Base-by-base conservation (phyloP, 2,797 vertebrate genomes). In the Microchirus variegatus region DNA sequence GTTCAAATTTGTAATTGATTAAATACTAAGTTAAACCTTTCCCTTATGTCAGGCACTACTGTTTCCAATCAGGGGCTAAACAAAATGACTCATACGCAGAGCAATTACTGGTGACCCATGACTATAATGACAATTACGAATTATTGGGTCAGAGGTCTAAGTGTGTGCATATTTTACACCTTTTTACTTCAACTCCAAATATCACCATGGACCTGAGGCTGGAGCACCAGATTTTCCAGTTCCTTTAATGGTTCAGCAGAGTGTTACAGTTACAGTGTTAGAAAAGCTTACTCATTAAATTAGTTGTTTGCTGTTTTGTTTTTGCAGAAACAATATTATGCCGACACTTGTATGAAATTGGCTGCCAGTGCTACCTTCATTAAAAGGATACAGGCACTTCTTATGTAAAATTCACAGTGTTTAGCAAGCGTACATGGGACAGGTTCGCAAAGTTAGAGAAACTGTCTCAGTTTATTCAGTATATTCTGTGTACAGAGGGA, bases 131-230 rank as follows among this genome's bases (percentile, higher is more conserved):
- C 59, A 35, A 62, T 16, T 11, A 56, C 53, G 4, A 22, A n/a
- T 49, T 71, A 44, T 12, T 16, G n/a, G 51, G 59, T 73, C 49
- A 66, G 48, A 68, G 53, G 36, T 59, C 71, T 43, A 52, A 9
- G 14, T 56, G n/a, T 56, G 62, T 43, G 16, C 18, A 54, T 65
- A 68, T 74, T 75, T 71, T 49, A 66, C 19, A 59, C 22, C 13
- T 38, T 47, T 16, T 17, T 22, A 12, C 14, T 38, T 47, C 11
- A 58, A 36, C 42, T 48, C 46, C 45, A 58, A 69, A 72, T 14
- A 60, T 14, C 36, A 46, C 35, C 56, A 31, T 5, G 11, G 38
- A 38, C 58, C 38, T 16, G 0, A 37, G 37, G 46, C 41, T 54
- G 5, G 10, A 60, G 55, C 49, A 40, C 41, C 11, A 22, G 0